Percentiles rank a stretch among this genome's conserved stretches.
Evolutionary conservation across 2,113 vertebrate species (phyloP).

Genomic region (Arenaria interpres): DNA sequence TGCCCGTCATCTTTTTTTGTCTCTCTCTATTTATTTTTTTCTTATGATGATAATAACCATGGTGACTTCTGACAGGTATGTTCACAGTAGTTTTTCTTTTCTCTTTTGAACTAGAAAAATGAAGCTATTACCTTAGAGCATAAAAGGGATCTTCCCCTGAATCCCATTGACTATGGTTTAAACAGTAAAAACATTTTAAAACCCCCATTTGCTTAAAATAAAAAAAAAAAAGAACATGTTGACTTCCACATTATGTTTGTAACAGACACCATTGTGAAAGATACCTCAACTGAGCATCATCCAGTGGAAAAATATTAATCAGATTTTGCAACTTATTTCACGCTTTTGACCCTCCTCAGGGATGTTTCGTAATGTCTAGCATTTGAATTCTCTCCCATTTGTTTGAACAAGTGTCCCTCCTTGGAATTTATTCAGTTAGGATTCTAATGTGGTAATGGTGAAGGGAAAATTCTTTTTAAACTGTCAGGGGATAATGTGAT

Average conservation of each 20-base stretch:
- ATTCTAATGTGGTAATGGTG: neutral
- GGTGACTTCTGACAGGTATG: neutral
- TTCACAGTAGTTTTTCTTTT: neutral
- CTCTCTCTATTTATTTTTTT: neutral
- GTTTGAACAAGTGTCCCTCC: neutral
- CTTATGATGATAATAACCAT: neutral
- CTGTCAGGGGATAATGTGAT: neutral
- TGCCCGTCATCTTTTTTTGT: neutral
- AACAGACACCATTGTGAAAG: neutral
- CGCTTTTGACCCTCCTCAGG: neutral
- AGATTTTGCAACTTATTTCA: neutral
- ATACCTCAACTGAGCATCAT: neutral
- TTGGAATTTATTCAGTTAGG: neutral
- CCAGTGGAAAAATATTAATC: neutral
- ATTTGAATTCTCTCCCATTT: neutral
- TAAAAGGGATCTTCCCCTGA: neutral
- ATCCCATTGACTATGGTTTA: neutral
- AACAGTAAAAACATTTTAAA: slow-evolving; percentile 24
- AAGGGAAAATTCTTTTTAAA: neutral
- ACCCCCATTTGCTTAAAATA: neutral
- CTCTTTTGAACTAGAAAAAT: neutral
- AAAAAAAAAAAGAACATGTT: neutral
- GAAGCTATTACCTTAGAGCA: neutral
- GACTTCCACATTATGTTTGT: neutral
- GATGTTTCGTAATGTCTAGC: neutral